Evolutionary conservation across 1,140 invertebrate species (phyloP), one percentile per base, ranked within the genome.

Genomic region (Brachionus sp.): DNA sequence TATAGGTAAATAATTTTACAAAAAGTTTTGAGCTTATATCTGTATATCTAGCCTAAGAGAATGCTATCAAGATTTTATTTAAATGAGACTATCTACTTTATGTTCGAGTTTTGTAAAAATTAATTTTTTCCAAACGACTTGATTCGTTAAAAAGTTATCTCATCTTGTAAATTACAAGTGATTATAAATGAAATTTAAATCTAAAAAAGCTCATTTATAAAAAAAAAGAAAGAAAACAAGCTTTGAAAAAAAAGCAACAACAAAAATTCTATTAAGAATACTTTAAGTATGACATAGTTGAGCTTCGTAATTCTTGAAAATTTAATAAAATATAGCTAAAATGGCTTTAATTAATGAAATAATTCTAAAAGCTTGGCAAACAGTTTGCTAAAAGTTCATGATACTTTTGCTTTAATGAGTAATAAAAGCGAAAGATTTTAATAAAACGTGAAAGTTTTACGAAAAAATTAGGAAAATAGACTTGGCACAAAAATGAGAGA

Each of bases 141-240:
- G 50, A 57, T 57, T 57, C n/a, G 19, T 57, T 57, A 57, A 57
- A 57, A 57, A 57, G 50, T 57, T 57, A 57, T 57, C 50, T 57
- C 16, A 57, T 57, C 50, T 57, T 9, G 3, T 57, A 19, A 19
- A 57, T 19, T 57, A 57, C 50, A 57, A 57, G 16, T 25, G 50
- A 57, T 57, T 57, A 57, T 9, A 57, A 57, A 9, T 57, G 50
- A 57, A 57, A 57, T 57, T 57, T 57, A 57, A 57, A 57, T 57
- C 50, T 57, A 23, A 57, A 57, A 53, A 57, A 19, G 50, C 50
- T 57, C 50, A 57, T 57, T 57, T 29, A 29, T 29, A 3, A 29
- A 29, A 29, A 29, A 2, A 29, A 29, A 29, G 3, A 29, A 3
- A 29, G 3, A 29, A 29, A 29, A 29, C 29, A 29, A 29, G 29